phyloP scores from a whole-genome alignment of 2,888 invertebrate genomes.

The Drosophila testacea region DNA sequence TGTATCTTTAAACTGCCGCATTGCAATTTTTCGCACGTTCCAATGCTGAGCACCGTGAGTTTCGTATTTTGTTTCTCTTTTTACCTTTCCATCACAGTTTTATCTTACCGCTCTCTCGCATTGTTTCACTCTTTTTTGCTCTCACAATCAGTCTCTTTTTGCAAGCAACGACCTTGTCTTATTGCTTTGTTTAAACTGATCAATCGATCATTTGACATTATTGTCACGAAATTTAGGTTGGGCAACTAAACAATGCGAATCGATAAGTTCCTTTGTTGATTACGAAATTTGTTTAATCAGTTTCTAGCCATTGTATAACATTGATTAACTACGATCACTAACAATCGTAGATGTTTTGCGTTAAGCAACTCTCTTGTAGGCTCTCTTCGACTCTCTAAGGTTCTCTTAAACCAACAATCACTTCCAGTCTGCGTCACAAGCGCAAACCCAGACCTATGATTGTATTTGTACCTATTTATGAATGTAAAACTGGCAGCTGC shows the following conservation, averaged over 20 bases:
- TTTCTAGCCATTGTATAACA: slow-evolving; percentile 45
- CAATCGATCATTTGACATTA: slow-evolving; percentile 70
- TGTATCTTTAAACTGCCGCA: slow-evolving; percentile 38
- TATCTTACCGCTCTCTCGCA: slow-evolving; percentile 17
- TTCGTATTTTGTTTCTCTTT: slow-evolving; percentile 8
- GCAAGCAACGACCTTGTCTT: slow-evolving; percentile 70
- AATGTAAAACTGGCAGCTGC: slow-evolving; percentile 70
- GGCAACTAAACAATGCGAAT: slow-evolving; percentile 45
- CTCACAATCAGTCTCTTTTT: slow-evolving; percentile 12
- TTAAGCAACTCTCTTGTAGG: slow-evolving; percentile 46
- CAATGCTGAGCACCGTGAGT: slow-evolving; percentile 28
- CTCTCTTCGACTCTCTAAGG: slow-evolving; percentile 32
- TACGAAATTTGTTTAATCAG: slow-evolving; percentile 49
- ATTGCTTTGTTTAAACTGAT: slow-evolving; percentile 48
- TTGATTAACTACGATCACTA: slow-evolving; percentile 23
- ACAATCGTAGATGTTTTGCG: slow-evolving; percentile 10
- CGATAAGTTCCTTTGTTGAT: slow-evolving; percentile 56
- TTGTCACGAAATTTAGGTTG: slow-evolving; percentile 72
- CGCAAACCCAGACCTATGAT: slow-evolving; percentile 22
- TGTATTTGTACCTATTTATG: slow-evolving; percentile 22
- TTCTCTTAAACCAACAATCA: slow-evolving; percentile 45
- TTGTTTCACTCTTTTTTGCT: slow-evolving; percentile 8
- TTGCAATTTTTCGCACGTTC: slow-evolving; percentile 72
- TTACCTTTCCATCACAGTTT: slow-evolving; percentile 36
- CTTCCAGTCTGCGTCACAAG: slow-evolving; percentile 40